Evolutionary conservation across 2,797 vertebrate species (phyloP), one percentile per base, ranked within the genome.

Genomic region (Hippopotamyrus pictus): DNA sequence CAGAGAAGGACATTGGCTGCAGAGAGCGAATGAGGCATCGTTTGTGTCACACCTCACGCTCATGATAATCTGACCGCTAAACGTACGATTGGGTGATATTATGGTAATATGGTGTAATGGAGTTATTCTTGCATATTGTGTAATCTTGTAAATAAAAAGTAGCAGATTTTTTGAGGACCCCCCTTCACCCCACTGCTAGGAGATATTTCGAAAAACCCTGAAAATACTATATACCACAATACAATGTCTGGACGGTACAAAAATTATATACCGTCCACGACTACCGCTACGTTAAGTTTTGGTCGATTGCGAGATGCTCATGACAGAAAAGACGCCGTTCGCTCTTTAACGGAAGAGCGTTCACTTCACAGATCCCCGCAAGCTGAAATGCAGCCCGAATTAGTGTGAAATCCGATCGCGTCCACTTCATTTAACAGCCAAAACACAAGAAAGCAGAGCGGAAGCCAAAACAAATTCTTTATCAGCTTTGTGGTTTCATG

Each of bases 281-380:
- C 25, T 69, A 14, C 92, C 91, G 93, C 92, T 94, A 93, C 92
- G 94, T 94, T 91, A 91, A 90, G 92, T 92, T 93, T 92, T 41
- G 88, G 46, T 8, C 14, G 9, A 85, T 90, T 86, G 44, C 88
- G 91, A 82, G 17, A 12, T 29, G 19, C 17, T 5, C 19, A n/a
- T 12, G 11, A 29, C 12, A 48, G 14, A 46, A 37, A 48, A 7
- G n/a, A 86, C 25, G 8, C 4, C 5, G 14, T 19, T 37, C 6
- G 2, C 50, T 17, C 25, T 41, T 79, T n/a, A 37, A 44, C 37
- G 8, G 65, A 11, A 76, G 46, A 69, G 8, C 19, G 22, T 69
- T 88, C 17, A 25, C 22, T 29, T 51, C 46, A 37, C 44, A 53
- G 17, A 50, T 33, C 48, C 46, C 65, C 41, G 17, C 22, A 14